Conservation (phyloP, 2,888 invertebrate species). For the Cactoblastis cactorum region DNA sequence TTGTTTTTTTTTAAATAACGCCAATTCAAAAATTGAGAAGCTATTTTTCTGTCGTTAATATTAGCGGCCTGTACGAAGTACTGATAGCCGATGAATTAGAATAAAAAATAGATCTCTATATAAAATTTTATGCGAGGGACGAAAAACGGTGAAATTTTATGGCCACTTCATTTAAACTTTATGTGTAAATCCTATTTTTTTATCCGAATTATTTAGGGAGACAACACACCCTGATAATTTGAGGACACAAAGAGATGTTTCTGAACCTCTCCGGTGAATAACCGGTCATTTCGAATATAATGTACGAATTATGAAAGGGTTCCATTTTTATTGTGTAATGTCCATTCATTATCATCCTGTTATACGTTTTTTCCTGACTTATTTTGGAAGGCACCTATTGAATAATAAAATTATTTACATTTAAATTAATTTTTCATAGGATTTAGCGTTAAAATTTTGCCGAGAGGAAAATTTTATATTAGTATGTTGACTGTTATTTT, state of each 20-base stretch:
- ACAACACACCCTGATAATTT: slow-evolving; percentile 12
- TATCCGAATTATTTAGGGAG: background rate
- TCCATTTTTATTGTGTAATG: background rate
- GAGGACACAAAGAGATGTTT: slow-evolving; percentile 4
- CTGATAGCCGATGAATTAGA: background rate
- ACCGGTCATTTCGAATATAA: slow-evolving; percentile 9
- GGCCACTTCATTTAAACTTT: slow-evolving; percentile 9
- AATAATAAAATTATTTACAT: too few species aligned
- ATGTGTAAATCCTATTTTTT: slow-evolving; percentile 1
- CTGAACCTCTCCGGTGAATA: background rate
- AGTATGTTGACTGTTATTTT: too few species aligned
- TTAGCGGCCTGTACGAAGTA: background rate
- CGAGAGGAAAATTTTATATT: too few species aligned
- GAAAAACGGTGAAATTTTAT: background rate
- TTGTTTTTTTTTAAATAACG: too few species aligned
- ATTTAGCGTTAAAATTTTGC: too few species aligned
- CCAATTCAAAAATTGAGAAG: too few species aligned
- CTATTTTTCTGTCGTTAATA: background rate
- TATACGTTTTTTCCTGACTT: background rate
- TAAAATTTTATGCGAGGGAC: background rate
- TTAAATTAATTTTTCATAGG: too few species aligned
- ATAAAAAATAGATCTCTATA: background rate
- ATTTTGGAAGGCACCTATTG: too few species aligned
- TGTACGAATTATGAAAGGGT: background rate
- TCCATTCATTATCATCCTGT: background rate